phyloP scores from a whole-genome alignment of 2,888 invertebrate species.

The Tipula confusa region DNA sequence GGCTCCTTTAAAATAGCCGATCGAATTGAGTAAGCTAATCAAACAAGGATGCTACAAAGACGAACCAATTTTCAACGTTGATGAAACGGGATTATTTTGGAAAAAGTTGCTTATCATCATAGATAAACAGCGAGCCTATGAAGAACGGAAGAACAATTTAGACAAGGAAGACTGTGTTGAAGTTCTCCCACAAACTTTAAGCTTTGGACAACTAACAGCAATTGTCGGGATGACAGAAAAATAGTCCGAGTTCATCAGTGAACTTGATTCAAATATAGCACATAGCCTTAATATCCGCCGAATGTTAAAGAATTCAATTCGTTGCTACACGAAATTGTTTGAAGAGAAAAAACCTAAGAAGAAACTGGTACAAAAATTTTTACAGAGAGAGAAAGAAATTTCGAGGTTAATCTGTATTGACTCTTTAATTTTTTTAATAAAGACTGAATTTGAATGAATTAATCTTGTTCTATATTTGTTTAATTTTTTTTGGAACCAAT shows the following conservation, averaged over 20 bases:
- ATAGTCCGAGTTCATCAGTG: background rate
- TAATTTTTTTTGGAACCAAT: too few species aligned
- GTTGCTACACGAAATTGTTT: too few species aligned
- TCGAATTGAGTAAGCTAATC: background rate
- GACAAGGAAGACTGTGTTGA: background rate
- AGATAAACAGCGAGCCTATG: background rate
- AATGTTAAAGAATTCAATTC: too few species aligned
- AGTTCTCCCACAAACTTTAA: background rate
- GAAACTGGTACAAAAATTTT: too few species aligned
- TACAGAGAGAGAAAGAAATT: too few species aligned
- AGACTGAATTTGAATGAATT: too few species aligned
- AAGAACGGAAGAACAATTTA: background rate
- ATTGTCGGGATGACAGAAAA: background rate
- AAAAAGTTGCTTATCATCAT: background rate
- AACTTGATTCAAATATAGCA: too few species aligned
- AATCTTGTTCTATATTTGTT: too few species aligned
- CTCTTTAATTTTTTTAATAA: too few species aligned
- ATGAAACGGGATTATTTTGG: slow-evolving; percentile 6
- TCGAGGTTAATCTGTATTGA: too few species aligned
- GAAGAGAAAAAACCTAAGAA: too few species aligned
- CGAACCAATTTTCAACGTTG: background rate
- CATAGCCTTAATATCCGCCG: too few species aligned
- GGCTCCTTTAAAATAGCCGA: background rate
- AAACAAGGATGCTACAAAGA: background rate
- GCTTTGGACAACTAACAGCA: background rate